Conservation (phyloP, 2,888 invertebrate genomes). For the Noctua janthina region DNA sequence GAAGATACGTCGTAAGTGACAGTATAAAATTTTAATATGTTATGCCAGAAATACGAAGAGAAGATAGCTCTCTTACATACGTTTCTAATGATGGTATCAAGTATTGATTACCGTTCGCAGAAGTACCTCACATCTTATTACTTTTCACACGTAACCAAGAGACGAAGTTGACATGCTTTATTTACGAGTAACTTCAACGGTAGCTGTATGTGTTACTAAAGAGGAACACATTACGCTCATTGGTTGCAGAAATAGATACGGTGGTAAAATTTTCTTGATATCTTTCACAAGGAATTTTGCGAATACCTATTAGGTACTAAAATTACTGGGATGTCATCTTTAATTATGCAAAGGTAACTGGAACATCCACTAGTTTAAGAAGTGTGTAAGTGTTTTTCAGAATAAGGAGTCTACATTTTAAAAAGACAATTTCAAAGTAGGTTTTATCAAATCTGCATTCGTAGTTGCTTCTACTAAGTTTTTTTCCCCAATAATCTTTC, state of each 20-base stretch:
- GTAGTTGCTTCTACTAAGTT: not conserved
- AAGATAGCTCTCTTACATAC: not conserved
- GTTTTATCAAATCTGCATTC: not conserved
- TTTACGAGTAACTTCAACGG: not conserved
- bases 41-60: not conserved
- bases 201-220: not conserved
- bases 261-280: not conserved
- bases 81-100: not conserved
- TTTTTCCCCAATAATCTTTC: not conserved
- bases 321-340: not conserved
- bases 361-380: not conserved
- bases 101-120: not conserved
- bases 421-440: not conserved
- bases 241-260: not conserved
- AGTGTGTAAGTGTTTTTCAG: not conserved
- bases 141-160: conserved; percentile 11
- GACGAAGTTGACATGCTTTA: not conserved
- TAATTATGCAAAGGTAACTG: not conserved
- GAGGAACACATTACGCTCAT: not conserved
- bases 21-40: too few species aligned
- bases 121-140: conserved; percentile 5
- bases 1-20: too few species aligned
- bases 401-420: not conserved
- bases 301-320: not conserved
- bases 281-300: not conserved